phyloP scores from a whole-genome alignment of 2,888 invertebrate species.

The Lissonota sp. region DNA sequence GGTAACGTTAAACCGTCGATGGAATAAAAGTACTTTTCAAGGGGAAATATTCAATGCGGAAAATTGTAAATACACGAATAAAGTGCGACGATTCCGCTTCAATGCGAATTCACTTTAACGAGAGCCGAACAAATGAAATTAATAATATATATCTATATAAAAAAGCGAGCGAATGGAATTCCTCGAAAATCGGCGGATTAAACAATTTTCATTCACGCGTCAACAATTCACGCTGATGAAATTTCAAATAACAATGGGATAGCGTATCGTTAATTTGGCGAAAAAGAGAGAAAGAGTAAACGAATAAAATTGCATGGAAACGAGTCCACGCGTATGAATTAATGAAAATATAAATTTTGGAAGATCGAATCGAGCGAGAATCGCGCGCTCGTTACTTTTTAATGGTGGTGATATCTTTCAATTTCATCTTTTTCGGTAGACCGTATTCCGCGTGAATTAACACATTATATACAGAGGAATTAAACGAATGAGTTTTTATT shows the following conservation, averaged over 20 bases:
- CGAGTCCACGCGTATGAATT: constrained; percentile 36
- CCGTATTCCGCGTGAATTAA: too few relatives aligned
- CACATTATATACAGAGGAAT: too few relatives aligned
- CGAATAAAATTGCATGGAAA: constrained; percentile 35
- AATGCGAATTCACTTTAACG: too few relatives aligned
- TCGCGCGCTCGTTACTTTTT: background rate
- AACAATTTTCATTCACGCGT: constrained; percentile 27
- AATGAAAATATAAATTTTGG: constrained; percentile 54
- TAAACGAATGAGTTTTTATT: too few relatives aligned
- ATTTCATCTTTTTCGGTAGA: constrained; percentile 14
- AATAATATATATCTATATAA: too few relatives aligned
- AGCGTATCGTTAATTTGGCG: background rate
- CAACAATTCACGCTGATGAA: constrained; percentile 16
- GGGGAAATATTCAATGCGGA: too few relatives aligned
- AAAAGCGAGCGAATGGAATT: too few relatives aligned
- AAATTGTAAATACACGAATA: too few relatives aligned
- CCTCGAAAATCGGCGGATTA: too few relatives aligned
- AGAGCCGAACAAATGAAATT: constrained; percentile 39
- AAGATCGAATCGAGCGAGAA: background rate
- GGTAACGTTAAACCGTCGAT: too few relatives aligned
- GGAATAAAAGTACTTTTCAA: too few relatives aligned
- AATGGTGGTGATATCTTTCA: constrained; percentile 19
- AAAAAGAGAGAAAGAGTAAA: background rate
- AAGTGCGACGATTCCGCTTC: too few relatives aligned
- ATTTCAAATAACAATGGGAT: background rate